Percentiles rank a stretch among this genome's conserved stretches.
phyloP scores from a whole-genome alignment of 2,888 invertebrate species.

The Cephus nigrinus region DNA sequence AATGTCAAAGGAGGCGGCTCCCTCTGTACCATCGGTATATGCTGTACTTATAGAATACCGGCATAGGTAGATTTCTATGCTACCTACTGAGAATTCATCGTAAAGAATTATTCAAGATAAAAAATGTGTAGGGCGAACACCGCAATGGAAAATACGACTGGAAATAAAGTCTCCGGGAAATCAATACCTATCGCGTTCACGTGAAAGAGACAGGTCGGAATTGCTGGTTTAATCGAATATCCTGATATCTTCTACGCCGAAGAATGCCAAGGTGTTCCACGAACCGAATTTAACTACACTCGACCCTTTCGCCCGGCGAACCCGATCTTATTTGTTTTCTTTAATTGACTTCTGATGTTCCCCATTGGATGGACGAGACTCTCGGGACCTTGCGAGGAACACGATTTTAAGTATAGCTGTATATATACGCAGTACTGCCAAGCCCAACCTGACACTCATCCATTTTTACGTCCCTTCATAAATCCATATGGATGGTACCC shows the following conservation, averaged over 20 bases:
- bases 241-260: slow-evolving; percentile 9
- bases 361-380: background rate
- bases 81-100: background rate
- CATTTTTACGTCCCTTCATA: background rate
- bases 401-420: background rate
- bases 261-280: slow-evolving; percentile 20
- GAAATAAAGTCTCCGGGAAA: background rate
- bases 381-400: background rate
- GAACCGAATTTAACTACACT: slow-evolving; percentile 18
- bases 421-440: background rate
- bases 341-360: slow-evolving; percentile 22
- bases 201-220: slow-evolving; percentile 4
- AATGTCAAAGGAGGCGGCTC: background rate
- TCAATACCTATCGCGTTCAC: background rate
- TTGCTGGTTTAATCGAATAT: slow-evolving; percentile 20
- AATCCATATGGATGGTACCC: background rate
- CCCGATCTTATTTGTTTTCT: slow-evolving; percentile 19
- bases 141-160: background rate
- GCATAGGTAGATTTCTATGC: background rate
- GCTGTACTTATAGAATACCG: background rate
- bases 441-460: background rate
- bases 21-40: background rate
- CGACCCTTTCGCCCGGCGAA: slow-evolving; percentile 10
- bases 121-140: background rate
- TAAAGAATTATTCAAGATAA: background rate